Base-by-base conservation (phyloP, 1,140 invertebrate genomes). In the Macrocentrus cingulum region DNA sequence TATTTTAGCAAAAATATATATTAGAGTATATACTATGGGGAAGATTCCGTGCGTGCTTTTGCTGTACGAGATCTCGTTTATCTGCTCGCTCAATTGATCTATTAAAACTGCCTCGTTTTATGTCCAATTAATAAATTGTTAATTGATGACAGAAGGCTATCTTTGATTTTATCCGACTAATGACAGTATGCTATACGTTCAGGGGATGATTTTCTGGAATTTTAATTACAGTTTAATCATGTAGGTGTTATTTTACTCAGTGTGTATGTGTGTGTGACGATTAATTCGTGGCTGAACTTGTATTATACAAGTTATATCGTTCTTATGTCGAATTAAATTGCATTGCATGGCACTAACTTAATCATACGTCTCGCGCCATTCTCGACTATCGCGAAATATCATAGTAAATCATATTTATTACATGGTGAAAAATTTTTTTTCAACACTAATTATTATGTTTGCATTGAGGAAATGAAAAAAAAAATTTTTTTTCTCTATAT, bases 221-320 rank as follows among this genome's bases (percentile, higher is more conserved):
- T 16, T 18, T 23, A 16, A 56, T 46, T 23, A 11, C 15, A 2
- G n/a, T 22, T 46, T 20, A 46, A 46, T 18, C 4, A 9, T 23
- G 15, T 23, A 11, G 18, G n/a, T 46, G 18, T 46, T 46, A 39
- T 39, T 4, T 39, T 15, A 4, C 4, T 51, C 51, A 60, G 60
- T 62, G 51, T 59, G 60, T 61, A 61, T 58, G 63, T 60, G 61
- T 50, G 60, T 62, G 59, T 64, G 64, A 66, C 66, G 25, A 5
- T 66, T 60, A 66, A 54, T 60, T 63, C 57, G 56, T 61, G 51
- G 62, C 42, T 44, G 45, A 50, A 23, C n/a, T n/a, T n/a, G n/a
- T n/a, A n/a, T n/a, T n/a, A n/a, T 45, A 59, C 16, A 59, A 66
- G 61, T 63, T 61, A 66, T 64, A 62, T 64, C 58, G 59, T 51